Base-by-base conservation (phyloP, 2,888 invertebrate species). In the Kuschelorhynchus macadamiae region DNA sequence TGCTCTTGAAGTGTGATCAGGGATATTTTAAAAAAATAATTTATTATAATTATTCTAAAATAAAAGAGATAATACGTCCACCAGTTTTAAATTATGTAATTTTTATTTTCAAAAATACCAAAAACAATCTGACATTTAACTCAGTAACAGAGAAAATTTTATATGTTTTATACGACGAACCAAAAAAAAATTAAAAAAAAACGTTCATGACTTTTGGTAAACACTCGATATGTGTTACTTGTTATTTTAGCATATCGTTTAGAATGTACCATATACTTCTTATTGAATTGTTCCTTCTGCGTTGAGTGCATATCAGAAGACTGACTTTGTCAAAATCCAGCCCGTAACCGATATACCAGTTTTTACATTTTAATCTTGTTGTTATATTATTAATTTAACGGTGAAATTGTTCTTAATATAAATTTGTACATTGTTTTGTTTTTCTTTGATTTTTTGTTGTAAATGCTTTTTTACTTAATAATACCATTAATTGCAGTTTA, bases 361-460 rank as follows among this genome's bases (percentile, higher is more conserved):
- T 71, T 70, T 70, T 64, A 59, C 68, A 46, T 78, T 81, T 83
- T 83, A 87, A 87, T 86, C 85, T 87, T 85, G 85, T 83, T 88
- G 88, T 88, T 88, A 87, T 87, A 87, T 87, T 88, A 87, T 88
- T 87, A 88, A 81, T 83, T 83, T 88, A 88, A 88, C 88, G 87
- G 88, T 88, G 87, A 88, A 87, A 87, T 89, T 89, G 88, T 89
- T 89, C 89, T 88, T 89, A 89, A 89, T 89, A 89, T 89, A 88
- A 83, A 88, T 61, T 68, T 89, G 89, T 89, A 89, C 88, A 89
- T 89, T 89, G 89, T 89, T 90, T 89, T 89, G 88, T 89, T 89
- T 89, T 88, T 87, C 87, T 87, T 89, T 88, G 88, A 88, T 88
- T 89, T 89, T 89, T 89, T 89, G 89, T 89, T 89, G 88, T 88